A percentile compares a stretch with the other conserved stretches of the same genome.
phyloP scores from a whole-genome alignment of 1,140 invertebrate species.

The Pogonognathellus flavescens region DNA sequence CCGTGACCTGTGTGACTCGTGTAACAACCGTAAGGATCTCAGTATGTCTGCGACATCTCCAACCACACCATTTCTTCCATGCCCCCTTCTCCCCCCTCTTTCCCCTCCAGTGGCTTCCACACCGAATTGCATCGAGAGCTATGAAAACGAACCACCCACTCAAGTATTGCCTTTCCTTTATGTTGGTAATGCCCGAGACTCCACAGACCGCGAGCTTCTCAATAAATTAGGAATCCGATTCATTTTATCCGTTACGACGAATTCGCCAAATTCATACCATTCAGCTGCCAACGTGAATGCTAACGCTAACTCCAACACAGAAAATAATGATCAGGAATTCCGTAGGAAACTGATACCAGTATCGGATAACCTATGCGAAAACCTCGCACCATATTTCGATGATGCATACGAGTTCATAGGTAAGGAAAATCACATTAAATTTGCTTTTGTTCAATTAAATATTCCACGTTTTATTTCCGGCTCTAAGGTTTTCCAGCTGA shows the following conservation, averaged over 20 bases:
- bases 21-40: slow-evolving; percentile 63
- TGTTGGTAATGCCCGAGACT: slow-evolving; percentile 88
- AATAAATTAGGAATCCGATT: slow-evolving; percentile 78
- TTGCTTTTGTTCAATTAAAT: neutral
- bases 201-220: slow-evolving; percentile 80
- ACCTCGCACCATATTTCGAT: slow-evolving; percentile 92
- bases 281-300: neutral
- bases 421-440: slow-evolving; percentile 72
- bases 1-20: slow-evolving; percentile 75
- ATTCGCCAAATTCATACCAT: slow-evolving; percentile 80
- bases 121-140: slow-evolving; percentile 65
- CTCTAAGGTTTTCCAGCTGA: neutral
- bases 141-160: slow-evolving; percentile 67
- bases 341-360: slow-evolving; percentile 65
- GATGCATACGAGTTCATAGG: slow-evolving; percentile 92
- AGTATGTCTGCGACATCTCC: slow-evolving; percentile 63
- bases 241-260: slow-evolving; percentile 87
- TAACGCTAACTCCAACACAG: neutral
- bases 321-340: slow-evolving; percentile 56
- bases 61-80: slow-evolving; percentile 53
- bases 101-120: slow-evolving; percentile 68
- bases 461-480: neutral
- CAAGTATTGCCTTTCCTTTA: slow-evolving; percentile 88
- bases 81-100: slow-evolving; percentile 68
- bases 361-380: slow-evolving; percentile 86